These are phyloP conservation scores for Thripadectes ignobilis DNA, from an alignment of 2,797 vertebrate genomes.

Conservation along the genomic window DNA sequence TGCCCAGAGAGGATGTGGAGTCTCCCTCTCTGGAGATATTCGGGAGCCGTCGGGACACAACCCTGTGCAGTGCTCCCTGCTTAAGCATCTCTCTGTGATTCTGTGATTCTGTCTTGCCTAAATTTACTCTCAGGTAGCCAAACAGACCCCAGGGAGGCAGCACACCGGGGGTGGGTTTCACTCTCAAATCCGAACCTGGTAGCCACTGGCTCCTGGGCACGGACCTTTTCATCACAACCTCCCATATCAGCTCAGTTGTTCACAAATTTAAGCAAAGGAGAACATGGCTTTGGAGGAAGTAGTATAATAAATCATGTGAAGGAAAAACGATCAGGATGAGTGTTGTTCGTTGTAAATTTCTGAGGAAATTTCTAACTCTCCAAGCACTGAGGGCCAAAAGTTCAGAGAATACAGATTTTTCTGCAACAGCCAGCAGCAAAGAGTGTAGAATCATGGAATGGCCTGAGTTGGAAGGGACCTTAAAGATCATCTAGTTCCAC, in stretches of 20 bases:
- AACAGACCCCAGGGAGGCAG: too few relatives aligned
- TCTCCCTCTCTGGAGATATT: neutral
- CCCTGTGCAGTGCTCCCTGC: neutral
- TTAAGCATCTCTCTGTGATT: too few relatives aligned
- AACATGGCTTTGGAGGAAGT: neutral
- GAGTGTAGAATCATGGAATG: neutral
- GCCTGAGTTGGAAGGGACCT: neutral
- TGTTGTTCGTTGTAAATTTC: neutral
- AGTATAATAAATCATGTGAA: neutral
- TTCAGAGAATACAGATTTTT: neutral
- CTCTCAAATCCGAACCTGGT: fast-evolving
- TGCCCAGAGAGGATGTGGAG: neutral
- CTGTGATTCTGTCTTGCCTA: neutral
- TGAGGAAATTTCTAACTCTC: neutral
- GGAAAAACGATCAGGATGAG: neutral
- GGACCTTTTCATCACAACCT: fast-evolving
- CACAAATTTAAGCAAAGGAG: neutral
- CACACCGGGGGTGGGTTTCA: neutral
- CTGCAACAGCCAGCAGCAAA: fast-evolving
- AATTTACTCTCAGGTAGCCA: neutral
- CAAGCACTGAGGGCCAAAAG: too few relatives aligned
- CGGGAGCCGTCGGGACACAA: too few relatives aligned
- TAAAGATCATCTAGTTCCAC: neutral
- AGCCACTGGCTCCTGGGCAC: fast-evolving
- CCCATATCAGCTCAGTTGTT: neutral